phyloP scores from a whole-genome alignment of 2,888 invertebrate species.

The Leptinotarsa juncta region DNA sequence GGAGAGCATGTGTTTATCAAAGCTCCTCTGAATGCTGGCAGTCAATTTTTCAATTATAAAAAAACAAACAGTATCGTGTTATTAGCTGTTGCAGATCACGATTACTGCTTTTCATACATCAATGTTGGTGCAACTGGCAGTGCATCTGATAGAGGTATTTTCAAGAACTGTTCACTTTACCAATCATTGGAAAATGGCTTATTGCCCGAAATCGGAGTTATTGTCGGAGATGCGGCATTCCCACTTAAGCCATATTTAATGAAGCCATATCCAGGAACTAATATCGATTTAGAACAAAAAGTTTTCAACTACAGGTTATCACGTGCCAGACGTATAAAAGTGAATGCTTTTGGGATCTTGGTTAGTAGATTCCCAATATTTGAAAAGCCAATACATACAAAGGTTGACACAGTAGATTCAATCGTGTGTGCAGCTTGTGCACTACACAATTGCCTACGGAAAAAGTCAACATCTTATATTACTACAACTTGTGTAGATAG shows the following conservation, averaged over 20 bases:
- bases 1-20: conserved; percentile 29
- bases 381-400: neutral
- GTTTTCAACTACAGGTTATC: conserved; percentile 15
- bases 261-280: neutral
- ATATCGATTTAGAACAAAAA: neutral
- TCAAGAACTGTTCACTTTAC: conserved; percentile 14
- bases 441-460: conserved; percentile 22
- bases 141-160: conserved; percentile 43
- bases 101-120: conserved; percentile 44
- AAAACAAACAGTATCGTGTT: conserved; percentile 42
- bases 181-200: conserved; percentile 5
- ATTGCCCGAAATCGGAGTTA: conserved; percentile 1
- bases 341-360: conserved; percentile 14
- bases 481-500: conserved; percentile 1
- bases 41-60: conserved; percentile 35
- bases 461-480: neutral
- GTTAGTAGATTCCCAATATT: conserved; percentile 12
- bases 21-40: conserved; percentile 22
- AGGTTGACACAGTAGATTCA: neutral
- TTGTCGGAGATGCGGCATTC: conserved; percentile 2
- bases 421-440: conserved; percentile 8
- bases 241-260: neutral
- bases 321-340: neutral
- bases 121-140: conserved; percentile 41
- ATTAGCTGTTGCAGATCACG: conserved; percentile 42